Base-by-base conservation (phyloP, 2,888 invertebrate genomes). In the Leptinotarsa peninsularis region DNA sequence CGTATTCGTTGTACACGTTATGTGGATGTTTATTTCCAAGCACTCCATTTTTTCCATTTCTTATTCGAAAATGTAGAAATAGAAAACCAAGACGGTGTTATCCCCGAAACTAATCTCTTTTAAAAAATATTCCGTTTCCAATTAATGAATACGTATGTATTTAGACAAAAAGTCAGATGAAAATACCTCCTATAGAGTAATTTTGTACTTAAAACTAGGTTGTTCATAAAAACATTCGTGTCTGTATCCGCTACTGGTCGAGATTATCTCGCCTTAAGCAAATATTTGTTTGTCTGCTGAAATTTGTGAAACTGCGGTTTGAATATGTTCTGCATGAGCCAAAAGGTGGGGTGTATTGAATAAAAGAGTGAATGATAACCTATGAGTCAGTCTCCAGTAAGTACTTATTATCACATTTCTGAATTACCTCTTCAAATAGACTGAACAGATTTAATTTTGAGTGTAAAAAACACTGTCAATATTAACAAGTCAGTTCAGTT, bases 321-420 rank as follows among this genome's bases (percentile, higher is more conserved):
- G 63, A 33, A n/a, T 63, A n/a, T 15, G 17, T 60, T 60, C 14
- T 21, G 33, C 43, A 63, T 63, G n/a, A 43, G 43, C 17, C n/a
- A 18, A 54, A 63, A 63, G 33, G 43, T 63, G 63, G 63, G 63
- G 63, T 63, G 2, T 27, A 33, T 63, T 33, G 27, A 33, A 43
- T 27, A 63, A 27, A 50, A 15, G 50, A 71, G 50, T 50, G 49
- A 13, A 49, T 18, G 23, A 21, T 43, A 49, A 52, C 21, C 43
- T 50, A 67, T 49, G 67, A 67, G 15, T 52, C 67, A 52, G 27
- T 49, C 56, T 54, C 18, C 43, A n/a, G 63, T 54, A 33, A 54
- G 69, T 54, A 52, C 7, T 7, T 69, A 43, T 54, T 69, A 18
- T 17, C 23, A 58, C 23, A 58, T 33, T 69, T 33, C 56, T 15